Evolutionary conservation across 2,797 vertebrate genomes (phyloP), one percentile per base, ranked within the genome.

Genomic region (Pogonophryne albipinna): DNA sequence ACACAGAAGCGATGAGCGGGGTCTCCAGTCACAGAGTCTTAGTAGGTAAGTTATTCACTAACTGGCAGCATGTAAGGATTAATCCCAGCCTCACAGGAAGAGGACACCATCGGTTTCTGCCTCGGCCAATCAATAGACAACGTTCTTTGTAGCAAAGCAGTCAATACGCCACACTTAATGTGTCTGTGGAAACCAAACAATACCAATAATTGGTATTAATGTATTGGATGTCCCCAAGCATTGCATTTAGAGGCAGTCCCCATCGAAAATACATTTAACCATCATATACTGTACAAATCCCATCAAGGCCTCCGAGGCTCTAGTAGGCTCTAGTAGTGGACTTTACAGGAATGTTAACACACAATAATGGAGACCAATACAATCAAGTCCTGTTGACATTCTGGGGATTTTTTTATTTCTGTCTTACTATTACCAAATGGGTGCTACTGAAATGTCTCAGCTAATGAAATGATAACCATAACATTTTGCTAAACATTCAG

Each of bases 171-270:
- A 94, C 89, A 91, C 89, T 95, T 91, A 93, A 91, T 75, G 88
- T 92, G 93, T 93, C 91, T 84, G 86, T 85, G 77, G 86, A 90
- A 92, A 89, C 85, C 84, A 92, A 92, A 91, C 87, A 92, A 93
- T 66, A 87, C 89, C 92, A 93, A 93, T 93, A 94, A 96, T 91
- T 94, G 88, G 93, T 93, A 94, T 92, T 92, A 94, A 93, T 93
- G 83, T 73, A n/a, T 71, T 27, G 62, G 58, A 87, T 89, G 79
- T 90, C 81, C 85, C 74, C 70, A 82, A 87, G 82, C 82, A 75
- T 82, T 79, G 74, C 60, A 70, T 91, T 91, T 85, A 90, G 74
- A 84, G 55, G 78, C 70, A 67, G 83, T 84, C 85, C 70, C 63
- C 59, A 69, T 63, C 66, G 79, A 83, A 86, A 66, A 75, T 66